Base-by-base conservation (phyloP, 2,113 vertebrate genomes). In the Cebidichthys violaceus region DNA sequence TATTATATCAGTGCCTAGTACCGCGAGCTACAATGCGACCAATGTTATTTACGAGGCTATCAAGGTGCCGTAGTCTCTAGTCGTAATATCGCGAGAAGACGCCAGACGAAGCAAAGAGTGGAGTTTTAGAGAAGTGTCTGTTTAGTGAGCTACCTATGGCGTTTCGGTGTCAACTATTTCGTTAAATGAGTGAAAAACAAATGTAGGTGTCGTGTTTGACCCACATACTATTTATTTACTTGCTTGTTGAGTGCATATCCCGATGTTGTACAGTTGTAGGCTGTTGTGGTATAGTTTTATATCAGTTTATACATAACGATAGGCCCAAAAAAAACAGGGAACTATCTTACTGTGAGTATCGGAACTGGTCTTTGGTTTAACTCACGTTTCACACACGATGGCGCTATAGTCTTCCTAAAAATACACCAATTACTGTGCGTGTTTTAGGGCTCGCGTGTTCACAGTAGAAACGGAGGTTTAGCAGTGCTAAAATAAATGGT, bases 21-120 rank as follows among this genome's bases (percentile, higher is more conserved):
- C 14, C 41, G 41, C 50, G 9, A 41, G 20, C 39, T 41, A 68
- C 22, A 11, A 47, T 31, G 20, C 55, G 29, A 29, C 43, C 15
- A 9, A 13, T 22, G 47, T 47, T 4, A 70, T 54, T 9, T 52
- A 24, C 15, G 6, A 3, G 2, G 6, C 1, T 10, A 27, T 3
- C 1, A 15, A 33, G 17, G 20, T 0, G 8, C 35, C 4, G 4
- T 0, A 2, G 2, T 0, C 5, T 8, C 24, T 14, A 2, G 4
- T 29, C 5, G 41, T 39, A 60, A 4, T 81, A 31, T 87, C 85
- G 87, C 89, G 87, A 89, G 73, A 87, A 33, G 3, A 65, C 24
- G 2, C 24, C 1, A 1, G 31, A 35, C 2, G 1, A 45, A 54
- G 33, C 15, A 17, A 18, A 61, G 41, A 75, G 31, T 17, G 9